Evolutionary conservation across 1,140 invertebrate species (phyloP).

Genomic region (Hycleus phaleratus): DNA sequence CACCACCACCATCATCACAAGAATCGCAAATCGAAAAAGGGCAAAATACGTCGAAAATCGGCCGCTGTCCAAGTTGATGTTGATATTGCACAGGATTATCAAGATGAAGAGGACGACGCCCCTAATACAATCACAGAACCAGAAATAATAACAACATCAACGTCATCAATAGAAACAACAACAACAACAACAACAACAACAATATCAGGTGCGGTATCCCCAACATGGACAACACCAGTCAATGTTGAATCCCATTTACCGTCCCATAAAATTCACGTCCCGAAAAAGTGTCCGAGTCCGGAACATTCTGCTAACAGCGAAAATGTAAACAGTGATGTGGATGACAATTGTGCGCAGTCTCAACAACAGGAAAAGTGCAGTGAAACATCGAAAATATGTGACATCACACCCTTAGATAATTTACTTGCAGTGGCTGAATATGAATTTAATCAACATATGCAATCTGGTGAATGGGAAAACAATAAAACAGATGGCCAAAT

Average conservation of each 20-base stretch:
- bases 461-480: slow-evolving; percentile 33
- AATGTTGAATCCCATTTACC: slow-evolving; percentile 51
- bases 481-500: neutral
- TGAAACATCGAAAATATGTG: slow-evolving; percentile 35
- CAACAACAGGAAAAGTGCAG: slow-evolving; percentile 25
- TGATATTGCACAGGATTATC: slow-evolving; percentile 17
- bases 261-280: slow-evolving; percentile 49
- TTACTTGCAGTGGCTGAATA: slow-evolving; percentile 51
- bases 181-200: neutral
- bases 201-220: slow-evolving; percentile 4
- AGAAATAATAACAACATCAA: too few relatives aligned
- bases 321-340: slow-evolving; percentile 33
- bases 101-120: slow-evolving; percentile 2
- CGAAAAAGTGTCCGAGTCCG: slow-evolving; percentile 31
- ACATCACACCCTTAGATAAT: slow-evolving; percentile 47
- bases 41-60: slow-evolving; percentile 28
- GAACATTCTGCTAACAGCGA: slow-evolving; percentile 15
- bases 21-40: slow-evolving; percentile 27
- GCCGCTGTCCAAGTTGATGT: slow-evolving; percentile 29
- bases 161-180: neutral
- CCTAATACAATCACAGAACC: too few relatives aligned
- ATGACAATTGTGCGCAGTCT: slow-evolving; percentile 24
- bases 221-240: slow-evolving; percentile 38
- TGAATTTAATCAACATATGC: slow-evolving; percentile 45
- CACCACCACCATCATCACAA: slow-evolving; percentile 29